Evolutionary conservation across 2,797 vertebrate genomes (phyloP).

Genomic region (Lemur catta): DNA sequence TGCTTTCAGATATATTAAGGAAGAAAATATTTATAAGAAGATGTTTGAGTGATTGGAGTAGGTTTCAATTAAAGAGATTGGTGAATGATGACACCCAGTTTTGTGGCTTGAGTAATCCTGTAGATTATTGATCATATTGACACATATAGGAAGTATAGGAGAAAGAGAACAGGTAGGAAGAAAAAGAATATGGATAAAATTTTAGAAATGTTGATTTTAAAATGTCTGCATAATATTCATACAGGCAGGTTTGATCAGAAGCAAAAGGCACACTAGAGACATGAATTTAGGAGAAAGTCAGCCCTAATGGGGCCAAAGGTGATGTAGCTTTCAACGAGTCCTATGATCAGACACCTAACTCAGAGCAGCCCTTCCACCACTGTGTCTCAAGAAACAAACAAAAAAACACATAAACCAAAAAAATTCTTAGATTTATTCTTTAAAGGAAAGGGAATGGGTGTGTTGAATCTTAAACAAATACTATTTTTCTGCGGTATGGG

Average conservation of each 20-base stretch:
- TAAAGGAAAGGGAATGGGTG: neutral
- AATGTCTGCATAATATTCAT: neutral
- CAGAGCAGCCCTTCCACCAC: neutral
- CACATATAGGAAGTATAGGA: fast-evolving
- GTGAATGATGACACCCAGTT: too few relatives aligned
- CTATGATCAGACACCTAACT: neutral
- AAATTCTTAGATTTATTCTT: neutral
- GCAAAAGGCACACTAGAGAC: neutral
- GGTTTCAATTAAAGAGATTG: neutral
- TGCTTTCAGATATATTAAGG: neutral
- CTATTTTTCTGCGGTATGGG: neutral
- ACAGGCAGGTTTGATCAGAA: neutral
- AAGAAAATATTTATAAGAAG: neutral
- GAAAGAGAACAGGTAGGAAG: neutral
- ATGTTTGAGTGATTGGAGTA: neutral
- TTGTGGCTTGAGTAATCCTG: neutral
- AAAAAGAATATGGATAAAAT: neutral
- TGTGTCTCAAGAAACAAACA: neutral
- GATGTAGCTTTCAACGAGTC: neutral
- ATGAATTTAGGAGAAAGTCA: neutral
- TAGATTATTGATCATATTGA: neutral
- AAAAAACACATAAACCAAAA: neutral
- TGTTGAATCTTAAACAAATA: neutral
- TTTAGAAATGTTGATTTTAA: neutral
- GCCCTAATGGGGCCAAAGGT: fast-evolving